Base-by-base conservation (phyloP, 2,797 vertebrate species). In the Pseudochirops cupreus region DNA sequence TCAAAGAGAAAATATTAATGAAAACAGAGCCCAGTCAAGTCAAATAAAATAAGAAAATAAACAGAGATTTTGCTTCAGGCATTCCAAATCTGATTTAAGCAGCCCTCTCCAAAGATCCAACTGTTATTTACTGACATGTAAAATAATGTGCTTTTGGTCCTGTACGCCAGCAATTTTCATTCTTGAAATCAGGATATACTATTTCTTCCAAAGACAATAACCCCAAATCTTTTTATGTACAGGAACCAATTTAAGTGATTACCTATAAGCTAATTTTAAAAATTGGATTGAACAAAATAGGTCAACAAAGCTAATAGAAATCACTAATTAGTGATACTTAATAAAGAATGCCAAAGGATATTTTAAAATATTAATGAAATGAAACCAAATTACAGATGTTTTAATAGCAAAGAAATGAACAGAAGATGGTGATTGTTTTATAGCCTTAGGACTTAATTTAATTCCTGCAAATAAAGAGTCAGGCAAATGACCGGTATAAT, bases 1-100 rank as follows among this genome's bases (percentile, higher is more conserved):
- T 98, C 97, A 98, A 97, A 97, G 16, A 97, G 97, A 98, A 98
- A 98, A 99, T 98, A 97, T 97, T 98, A 98, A 98, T 98, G 98
- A 98, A 98, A 98, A 98, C 97, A 98, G 95, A 98, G 98, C 67
- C 39, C 95, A 98, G 97, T 98, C 96, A 98, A 98, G 96, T 98
- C 96, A 98, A 98, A 98, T 98, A 98, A 98, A 98, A 97, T 96
- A 98, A 91, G 21, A 98, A 99, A 99, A 98, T 98, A 98, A 98
- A 98, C 95, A 97, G 96, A 91, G 95, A 97, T 98, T 98, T 98
- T 98, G 97, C 97, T 98, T 95, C 94, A 97, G 98, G 98, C 97
- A 96, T 97, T 93, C 96, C 97, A 98, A 98, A 97, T 98, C 57
- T 98, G 98, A 98, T 99, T 99, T 98, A 98, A 98, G 98, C 91